Evolutionary conservation across 2,888 invertebrate genomes (phyloP).

Genomic region (Caenorhabditis angaria): DNA sequence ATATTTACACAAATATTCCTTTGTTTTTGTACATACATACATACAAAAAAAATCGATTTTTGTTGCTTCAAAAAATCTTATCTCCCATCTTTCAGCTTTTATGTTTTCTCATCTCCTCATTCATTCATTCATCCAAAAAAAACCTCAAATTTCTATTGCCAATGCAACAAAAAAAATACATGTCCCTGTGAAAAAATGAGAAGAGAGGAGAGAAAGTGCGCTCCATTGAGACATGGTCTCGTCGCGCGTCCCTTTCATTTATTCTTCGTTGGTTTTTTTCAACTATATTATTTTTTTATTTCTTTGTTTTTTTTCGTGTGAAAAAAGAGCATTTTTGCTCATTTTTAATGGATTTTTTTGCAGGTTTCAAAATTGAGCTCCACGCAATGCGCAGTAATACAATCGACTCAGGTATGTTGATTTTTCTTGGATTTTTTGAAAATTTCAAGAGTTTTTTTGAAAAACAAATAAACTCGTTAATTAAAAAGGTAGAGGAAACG

Average conservation of each 20-base stretch:
- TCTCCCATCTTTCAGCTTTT: neutral
- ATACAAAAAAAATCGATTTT: too few species aligned
- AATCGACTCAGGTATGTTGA: conserved; percentile 34
- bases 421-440: conserved; percentile 6
- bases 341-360: neutral
- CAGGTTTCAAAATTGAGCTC: conserved; percentile 38
- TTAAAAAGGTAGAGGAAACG: neutral
- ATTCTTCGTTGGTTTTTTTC: conserved; percentile 3
- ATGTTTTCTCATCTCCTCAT: neutral
- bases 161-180: neutral
- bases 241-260: neutral
- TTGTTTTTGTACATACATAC: too few species aligned
- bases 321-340: neutral
- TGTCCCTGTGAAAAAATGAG: neutral
- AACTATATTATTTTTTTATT: neutral
- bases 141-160: neutral
- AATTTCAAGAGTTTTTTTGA: neutral
- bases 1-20: too few species aligned
- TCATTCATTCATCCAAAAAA: neutral
- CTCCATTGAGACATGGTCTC: conserved; percentile 6
- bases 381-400: conserved; percentile 32
- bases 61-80: too few species aligned
- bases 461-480: neutral
- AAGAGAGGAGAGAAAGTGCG: conserved; percentile 15
- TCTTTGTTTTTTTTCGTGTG: neutral